phyloP scores from a whole-genome alignment of 2,888 invertebrate genomes.

The Cordilura impudica region DNA sequence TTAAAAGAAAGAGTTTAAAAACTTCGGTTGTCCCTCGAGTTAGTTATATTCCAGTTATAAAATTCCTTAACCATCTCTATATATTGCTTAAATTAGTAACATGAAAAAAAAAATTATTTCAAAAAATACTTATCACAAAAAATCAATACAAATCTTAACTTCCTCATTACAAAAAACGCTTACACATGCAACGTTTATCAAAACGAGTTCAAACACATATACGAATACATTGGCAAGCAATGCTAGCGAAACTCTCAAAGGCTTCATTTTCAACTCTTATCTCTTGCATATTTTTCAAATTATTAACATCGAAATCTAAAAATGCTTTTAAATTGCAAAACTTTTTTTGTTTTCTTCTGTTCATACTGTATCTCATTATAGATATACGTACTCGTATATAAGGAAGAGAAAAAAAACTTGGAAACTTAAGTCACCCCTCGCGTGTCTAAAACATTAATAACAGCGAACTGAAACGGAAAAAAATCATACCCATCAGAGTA shows the following conservation, averaged over 20 bases:
- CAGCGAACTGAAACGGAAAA: conserved; percentile 29
- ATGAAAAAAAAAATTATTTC: background rate
- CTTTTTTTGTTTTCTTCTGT: conserved; percentile 6
- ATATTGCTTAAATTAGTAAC: no score
- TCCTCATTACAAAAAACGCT: background rate
- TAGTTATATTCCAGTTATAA: no score
- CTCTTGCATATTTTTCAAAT: conserved; percentile 75
- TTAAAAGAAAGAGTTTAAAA: no score
- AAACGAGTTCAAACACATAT: background rate
- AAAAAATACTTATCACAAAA: background rate
- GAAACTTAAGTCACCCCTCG: conserved; percentile 52
- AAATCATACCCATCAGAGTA: conserved; percentile 41
- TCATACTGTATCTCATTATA: conserved; percentile 50
- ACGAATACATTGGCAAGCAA: background rate
- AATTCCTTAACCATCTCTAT: no score
- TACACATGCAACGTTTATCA: background rate
- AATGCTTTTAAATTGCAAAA: conserved; percentile 59
- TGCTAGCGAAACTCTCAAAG: conserved; percentile 38
- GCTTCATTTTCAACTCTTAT: conserved; percentile 58
- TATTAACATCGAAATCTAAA: conserved; percentile 67
- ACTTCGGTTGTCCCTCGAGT: no score
- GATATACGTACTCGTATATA: background rate
- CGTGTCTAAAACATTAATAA: conserved; percentile 48
- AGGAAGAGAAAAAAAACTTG: conserved; percentile 14
- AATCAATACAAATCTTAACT: background rate